These are phyloP conservation scores for Laspeyria flexula DNA, from an alignment of 2,888 invertebrate species.

Conservation along the genomic window DNA sequence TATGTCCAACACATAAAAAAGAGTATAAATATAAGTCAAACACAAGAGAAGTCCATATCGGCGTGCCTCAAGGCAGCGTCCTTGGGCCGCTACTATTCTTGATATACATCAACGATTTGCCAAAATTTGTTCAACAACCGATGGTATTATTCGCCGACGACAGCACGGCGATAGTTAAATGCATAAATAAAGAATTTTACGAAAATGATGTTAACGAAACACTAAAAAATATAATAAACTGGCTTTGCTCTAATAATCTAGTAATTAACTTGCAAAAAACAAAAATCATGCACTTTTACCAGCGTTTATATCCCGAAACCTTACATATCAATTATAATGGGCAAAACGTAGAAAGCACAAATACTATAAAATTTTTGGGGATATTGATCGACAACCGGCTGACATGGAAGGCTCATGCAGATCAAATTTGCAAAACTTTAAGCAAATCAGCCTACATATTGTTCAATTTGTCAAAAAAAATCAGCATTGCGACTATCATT, in stretches of 20 bases:
- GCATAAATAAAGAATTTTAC: neutral
- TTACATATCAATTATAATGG: neutral
- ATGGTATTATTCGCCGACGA: slow-evolving; percentile 4
- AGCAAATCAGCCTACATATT: neutral
- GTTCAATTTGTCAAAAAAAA: neutral
- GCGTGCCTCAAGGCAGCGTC: too few relatives aligned
- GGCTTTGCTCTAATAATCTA: neutral
- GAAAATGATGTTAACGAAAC: neutral
- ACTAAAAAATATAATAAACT: neutral
- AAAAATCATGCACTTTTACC: slow-evolving; percentile 2
- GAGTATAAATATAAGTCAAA: too few relatives aligned
- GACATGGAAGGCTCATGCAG: slow-evolving; percentile 3
- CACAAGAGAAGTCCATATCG: too few relatives aligned
- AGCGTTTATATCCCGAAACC: neutral
- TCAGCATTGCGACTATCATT: neutral
- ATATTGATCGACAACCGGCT: neutral
- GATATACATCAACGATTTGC: too few relatives aligned
- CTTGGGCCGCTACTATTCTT: too few relatives aligned
- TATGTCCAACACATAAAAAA: too few relatives aligned
- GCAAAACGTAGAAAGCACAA: neutral
- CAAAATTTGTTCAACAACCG: too few relatives aligned
- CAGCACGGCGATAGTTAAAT: slow-evolving; percentile 3
- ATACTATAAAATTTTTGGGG: slow-evolving; percentile 1
- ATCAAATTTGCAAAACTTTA: neutral
- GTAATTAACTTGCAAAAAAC: slow-evolving; percentile 2